These are phyloP conservation scores for Muschampia plurimacula DNA, from an alignment of 2,888 invertebrate genomes.

Conservation along the genomic window DNA sequence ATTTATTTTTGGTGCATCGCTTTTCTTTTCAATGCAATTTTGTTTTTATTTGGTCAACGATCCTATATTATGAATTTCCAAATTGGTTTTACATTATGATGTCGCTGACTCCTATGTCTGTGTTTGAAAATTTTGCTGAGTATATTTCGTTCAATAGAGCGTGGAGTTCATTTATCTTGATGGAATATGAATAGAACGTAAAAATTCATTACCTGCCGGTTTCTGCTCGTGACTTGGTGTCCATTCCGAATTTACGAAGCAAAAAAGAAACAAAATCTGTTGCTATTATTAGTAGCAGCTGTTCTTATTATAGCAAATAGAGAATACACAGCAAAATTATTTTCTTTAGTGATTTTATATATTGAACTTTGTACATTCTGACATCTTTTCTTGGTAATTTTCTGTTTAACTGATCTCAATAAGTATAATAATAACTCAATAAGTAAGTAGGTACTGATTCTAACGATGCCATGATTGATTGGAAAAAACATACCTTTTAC, in stretches of 20 bases:
- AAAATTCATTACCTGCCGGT: slow-evolving; percentile 23
- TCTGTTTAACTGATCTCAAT: too few relatives aligned
- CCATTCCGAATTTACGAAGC: neutral
- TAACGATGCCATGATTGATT: neutral
- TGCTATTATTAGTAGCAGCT: neutral
- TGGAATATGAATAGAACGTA: slow-evolving; percentile 12
- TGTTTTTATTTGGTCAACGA: slow-evolving; percentile 7
- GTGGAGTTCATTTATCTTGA: slow-evolving; percentile 25
- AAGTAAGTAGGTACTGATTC: neutral
- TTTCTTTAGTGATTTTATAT: neutral
- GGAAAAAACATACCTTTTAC: neutral
- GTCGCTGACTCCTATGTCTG: slow-evolving; percentile 25
- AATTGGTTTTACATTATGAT: slow-evolving; percentile 5
- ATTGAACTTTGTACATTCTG: too few relatives aligned
- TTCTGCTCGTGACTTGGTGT: slow-evolving; percentile 3
- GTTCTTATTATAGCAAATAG: neutral
- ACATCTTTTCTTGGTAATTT: too few relatives aligned
- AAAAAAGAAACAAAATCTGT: neutral
- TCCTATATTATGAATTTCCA: neutral
- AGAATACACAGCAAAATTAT: neutral
- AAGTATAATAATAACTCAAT: too few relatives aligned
- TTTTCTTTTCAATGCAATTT: neutral
- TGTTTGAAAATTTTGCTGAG: slow-evolving; percentile 20
- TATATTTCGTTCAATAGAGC: slow-evolving; percentile 16
- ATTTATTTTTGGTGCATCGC: neutral